Conservation (phyloP, 2,888 invertebrate species). For the Pheosia gnoma region DNA sequence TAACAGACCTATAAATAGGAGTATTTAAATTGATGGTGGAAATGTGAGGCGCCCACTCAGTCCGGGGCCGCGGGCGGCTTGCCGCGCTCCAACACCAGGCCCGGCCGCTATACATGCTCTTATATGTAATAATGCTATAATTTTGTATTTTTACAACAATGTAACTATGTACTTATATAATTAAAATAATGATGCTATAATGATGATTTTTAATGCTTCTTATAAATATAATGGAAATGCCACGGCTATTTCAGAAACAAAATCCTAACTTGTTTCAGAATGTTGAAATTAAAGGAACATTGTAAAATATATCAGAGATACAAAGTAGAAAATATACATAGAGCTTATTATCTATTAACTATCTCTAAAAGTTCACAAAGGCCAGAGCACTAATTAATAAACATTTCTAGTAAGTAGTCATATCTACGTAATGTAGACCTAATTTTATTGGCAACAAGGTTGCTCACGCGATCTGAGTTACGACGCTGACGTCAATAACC, state of each 20-base stretch:
- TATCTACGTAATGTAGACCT: neutral
- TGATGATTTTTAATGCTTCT: constrained; percentile 11
- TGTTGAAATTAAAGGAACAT: too few relatives aligned
- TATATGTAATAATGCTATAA: constrained; percentile 18
- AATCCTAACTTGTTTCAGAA: too few relatives aligned
- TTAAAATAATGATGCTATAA: constrained; percentile 13
- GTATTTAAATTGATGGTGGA: constrained; percentile 65
- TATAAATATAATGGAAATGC: constrained; percentile 20
- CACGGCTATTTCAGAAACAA: constrained; percentile 9
- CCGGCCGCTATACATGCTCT: constrained; percentile 16
- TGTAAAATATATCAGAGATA: too few relatives aligned
- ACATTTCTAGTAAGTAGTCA: too few relatives aligned
- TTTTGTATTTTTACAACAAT: constrained; percentile 13
- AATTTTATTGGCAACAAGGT: constrained; percentile 14
- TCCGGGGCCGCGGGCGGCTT: constrained; percentile 27
- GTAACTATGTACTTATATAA: constrained; percentile 14
- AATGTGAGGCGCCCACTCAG: constrained; percentile 67
- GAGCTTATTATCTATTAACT: neutral
- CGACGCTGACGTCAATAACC: constrained; percentile 42
- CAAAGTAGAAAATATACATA: neutral
- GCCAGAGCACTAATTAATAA: neutral
- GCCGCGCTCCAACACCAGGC: constrained; percentile 23
- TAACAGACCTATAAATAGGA: constrained; percentile 69
- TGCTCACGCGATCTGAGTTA: constrained; percentile 43
- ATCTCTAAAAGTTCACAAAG: neutral